phyloP scores from a whole-genome alignment of 2,797 vertebrate species.

The Pipistrellus nathusii region DNA sequence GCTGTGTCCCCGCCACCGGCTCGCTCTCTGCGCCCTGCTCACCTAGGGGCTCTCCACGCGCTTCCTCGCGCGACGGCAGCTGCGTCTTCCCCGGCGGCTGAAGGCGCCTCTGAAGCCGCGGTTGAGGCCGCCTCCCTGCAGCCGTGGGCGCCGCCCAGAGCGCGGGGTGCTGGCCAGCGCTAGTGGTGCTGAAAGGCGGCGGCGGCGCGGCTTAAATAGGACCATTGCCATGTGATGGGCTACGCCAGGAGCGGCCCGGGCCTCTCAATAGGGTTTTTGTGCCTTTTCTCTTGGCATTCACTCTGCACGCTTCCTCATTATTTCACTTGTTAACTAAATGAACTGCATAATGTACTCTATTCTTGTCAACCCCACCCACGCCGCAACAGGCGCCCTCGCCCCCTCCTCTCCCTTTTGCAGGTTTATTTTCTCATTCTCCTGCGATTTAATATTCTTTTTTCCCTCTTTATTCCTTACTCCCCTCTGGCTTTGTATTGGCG shows the following conservation, averaged over 20 bases:
- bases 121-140: neutral
- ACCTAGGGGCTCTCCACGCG: neutral
- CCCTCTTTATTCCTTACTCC: constrained; percentile 86
- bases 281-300: constrained; percentile 98
- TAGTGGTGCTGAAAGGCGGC: constrained; percentile 96
- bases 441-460: constrained; percentile 92
- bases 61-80: neutral
- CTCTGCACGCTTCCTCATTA: constrained; percentile 99
- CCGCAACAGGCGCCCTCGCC: constrained; percentile 92
- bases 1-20: constrained; percentile 46
- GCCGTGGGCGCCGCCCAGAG: constrained; percentile 21
- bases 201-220: constrained; percentile 93
- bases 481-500: constrained; percentile 79
- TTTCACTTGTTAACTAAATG: constrained; percentile 99
- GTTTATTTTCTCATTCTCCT: constrained; percentile 94
- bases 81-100: neutral
- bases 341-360: constrained; percentile 99
- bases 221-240: constrained; percentile 95
- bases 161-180: constrained; percentile 92
- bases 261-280: constrained; percentile 98
- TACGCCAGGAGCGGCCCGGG: constrained; percentile 93
- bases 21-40: neutral
- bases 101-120: neutral
- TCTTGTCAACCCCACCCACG: constrained; percentile 99
- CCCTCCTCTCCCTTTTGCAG: constrained; percentile 87